Percentiles rank a stretch among this genome's conserved stretches.
phyloP scores from a whole-genome alignment of 2,113 vertebrate species.

The Brachirus orientalis region DNA sequence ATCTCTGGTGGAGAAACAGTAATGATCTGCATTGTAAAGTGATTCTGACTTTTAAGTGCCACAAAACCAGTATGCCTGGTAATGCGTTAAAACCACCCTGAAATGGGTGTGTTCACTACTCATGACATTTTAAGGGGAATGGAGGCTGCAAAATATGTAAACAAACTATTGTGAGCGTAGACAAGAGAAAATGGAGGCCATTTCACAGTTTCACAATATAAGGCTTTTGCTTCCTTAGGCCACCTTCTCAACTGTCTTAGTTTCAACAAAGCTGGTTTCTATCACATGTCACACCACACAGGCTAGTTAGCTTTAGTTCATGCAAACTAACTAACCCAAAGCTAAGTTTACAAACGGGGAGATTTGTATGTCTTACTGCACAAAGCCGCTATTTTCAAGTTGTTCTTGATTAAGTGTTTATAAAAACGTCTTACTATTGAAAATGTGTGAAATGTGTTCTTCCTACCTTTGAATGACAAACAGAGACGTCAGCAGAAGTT shows the following conservation, averaged over 20 bases:
- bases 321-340: slow-evolving; percentile 5
- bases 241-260: background rate
- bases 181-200: no score
- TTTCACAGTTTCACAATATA: background rate
- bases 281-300: slow-evolving; percentile 46
- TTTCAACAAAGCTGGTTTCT: background rate
- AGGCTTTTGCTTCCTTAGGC: background rate
- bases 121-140: background rate
- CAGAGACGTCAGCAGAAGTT: slow-evolving; percentile 56
- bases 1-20: slow-evolving; percentile 70
- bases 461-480: slow-evolving; percentile 67
- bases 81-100: no score
- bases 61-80: background rate
- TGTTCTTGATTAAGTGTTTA: no score
- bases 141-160: background rate
- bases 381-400: background rate
- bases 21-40: background rate
- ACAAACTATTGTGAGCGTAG: background rate
- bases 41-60: background rate
- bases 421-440: accelerated
- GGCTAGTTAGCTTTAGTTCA: slow-evolving; percentile 48
- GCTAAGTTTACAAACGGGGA: background rate
- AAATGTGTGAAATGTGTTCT: accelerated
- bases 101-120: background rate
- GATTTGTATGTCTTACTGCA: background rate